A percentile compares a stretch with the other conserved stretches of the same genome.
Conservation (phyloP, 30 jellyfish, hydroid and myxozoan species). For the Cassiopea andromeda region DNA sequence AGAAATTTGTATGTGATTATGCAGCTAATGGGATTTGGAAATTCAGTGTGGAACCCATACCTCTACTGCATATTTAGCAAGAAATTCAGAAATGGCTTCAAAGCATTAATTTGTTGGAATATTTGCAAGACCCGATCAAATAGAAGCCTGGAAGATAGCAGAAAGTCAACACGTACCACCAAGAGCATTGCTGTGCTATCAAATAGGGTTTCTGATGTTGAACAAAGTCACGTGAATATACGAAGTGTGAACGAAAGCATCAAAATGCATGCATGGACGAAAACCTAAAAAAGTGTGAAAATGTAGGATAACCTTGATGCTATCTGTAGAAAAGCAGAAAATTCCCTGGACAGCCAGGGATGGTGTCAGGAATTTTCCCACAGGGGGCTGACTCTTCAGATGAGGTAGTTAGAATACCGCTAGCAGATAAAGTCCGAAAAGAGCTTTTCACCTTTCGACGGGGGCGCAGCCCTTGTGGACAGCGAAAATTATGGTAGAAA, state of each 20-base stretch:
- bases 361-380: no score
- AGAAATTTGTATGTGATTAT: slow-evolving; percentile 35
- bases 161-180: background rate
- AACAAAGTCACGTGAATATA: background rate
- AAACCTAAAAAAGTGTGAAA: background rate
- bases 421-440: no score
- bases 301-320: no score
- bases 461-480: no score
- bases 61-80: slow-evolving; percentile 55
- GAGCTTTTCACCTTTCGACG: no score
- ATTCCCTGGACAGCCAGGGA: no score
- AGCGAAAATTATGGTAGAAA: no score
- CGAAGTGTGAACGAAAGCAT: background rate
- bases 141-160: background rate
- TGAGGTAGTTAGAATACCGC: no score
- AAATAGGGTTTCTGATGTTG: background rate
- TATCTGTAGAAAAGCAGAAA: no score
- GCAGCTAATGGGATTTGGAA: slow-evolving; percentile 28
- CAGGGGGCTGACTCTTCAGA: no score
- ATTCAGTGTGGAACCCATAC: slow-evolving; percentile 72
- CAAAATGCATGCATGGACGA: background rate
- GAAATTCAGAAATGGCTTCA: slow-evolving; percentile 61
- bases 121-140: background rate
- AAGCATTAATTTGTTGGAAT: background rate
- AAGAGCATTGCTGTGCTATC: background rate